Evolutionary conservation across 35 echinoderm and acorn worm genomes (phyloP).

Genomic region (Hemicentrotus pulcherrimus): DNA sequence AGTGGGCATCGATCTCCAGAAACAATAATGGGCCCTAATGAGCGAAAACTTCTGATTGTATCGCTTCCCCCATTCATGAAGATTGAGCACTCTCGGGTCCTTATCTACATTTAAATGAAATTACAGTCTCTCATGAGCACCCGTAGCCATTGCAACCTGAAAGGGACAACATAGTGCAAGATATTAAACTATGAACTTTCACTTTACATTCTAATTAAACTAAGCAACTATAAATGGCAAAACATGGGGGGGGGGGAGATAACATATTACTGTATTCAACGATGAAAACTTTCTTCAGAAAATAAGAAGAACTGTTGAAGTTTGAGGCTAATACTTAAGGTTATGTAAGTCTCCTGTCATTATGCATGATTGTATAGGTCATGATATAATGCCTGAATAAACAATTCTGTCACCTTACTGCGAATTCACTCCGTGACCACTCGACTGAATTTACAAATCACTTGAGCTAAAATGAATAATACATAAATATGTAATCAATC

Average conservation of each 20-base stretch:
- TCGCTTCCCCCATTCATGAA: background rate
- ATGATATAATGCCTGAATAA: background rate
- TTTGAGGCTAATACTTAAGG: too few species aligned
- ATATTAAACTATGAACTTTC: background rate
- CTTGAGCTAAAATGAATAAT: background rate
- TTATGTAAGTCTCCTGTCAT: background rate
- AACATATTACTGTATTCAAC: too few species aligned
- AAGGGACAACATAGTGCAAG: background rate
- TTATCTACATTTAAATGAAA: background rate
- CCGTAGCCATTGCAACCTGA: background rate
- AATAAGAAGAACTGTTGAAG: too few species aligned
- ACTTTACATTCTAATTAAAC: too few species aligned
- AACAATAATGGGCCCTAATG: background rate
- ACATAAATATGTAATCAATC: background rate
- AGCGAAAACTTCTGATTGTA: background rate
- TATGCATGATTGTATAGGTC: background rate
- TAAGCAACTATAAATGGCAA: too few species aligned
- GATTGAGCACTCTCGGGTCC: background rate
- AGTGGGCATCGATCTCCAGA: background rate
- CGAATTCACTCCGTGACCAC: background rate
- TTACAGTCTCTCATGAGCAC: background rate
- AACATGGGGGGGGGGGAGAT: too few species aligned
- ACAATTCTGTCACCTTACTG: background rate
- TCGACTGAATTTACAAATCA: background rate
- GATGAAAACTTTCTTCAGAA: too few species aligned